Base-by-base conservation (phyloP, 2,888 invertebrate genomes). In the Melangyna quadrimaculata region DNA sequence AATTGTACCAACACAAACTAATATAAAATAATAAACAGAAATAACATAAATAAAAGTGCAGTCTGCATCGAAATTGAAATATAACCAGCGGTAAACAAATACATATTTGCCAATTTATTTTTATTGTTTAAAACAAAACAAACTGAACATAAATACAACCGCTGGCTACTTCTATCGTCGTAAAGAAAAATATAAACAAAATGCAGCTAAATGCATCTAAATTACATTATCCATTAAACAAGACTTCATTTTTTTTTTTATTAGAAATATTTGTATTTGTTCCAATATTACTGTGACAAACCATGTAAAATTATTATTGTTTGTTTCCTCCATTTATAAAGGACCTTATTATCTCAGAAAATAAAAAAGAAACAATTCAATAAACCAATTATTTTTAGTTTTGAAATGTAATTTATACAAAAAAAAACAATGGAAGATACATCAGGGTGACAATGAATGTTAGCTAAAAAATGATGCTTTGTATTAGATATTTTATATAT, bases 181-280 rank as follows among this genome's bases (percentile, higher is more conserved):
- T 79, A 40, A n/a, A 71, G 27, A 19, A n/a, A n/a, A n/a, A n/a
- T n/a, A 37, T 19, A 12, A 59, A 70, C 57, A 17, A 35, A 24
- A 59, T 48, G 37, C 70, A 35, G 48, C 67, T 72, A 29, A 29
- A n/a, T 29, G 40, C 63, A 61, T 67, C 65, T 14, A 69, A 73
- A 69, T 27, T 24, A 70, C 78, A 78, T 61, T 19, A 51, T 51
- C 24, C 24, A 51, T 73, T 55, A 35, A 78, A 59, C 37, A 45
- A 78, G 72, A 65, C 22, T 78, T 78, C 53, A 73, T 69, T 61
- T 78, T 61, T 61, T 78, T 61, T 55, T 63, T 32, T 53, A 75
- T 53, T 72, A 57, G 59, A 61, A 48, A 35, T 45, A 55, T 75
- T 67, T 51, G 22, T 69, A 53, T 69, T 29, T 73, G 61, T 69